Evolutionary conservation across 2,797 vertebrate genomes (phyloP).

Genomic region (Sebastes ruberrimus): DNA sequence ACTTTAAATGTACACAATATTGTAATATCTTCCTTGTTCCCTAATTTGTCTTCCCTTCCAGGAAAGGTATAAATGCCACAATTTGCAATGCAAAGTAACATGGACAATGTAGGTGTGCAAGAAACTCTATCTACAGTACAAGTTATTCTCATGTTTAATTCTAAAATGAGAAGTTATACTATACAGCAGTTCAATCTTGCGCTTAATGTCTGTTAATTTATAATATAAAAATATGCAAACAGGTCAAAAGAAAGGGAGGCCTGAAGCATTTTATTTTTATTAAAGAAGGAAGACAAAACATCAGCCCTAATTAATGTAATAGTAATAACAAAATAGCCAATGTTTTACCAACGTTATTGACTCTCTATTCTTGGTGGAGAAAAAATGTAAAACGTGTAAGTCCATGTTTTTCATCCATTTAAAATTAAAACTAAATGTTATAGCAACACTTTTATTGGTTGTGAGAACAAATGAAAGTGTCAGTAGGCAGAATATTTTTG

Average conservation of each 20-base stretch:
- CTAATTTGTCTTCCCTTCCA: background rate
- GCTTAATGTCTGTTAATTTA: accelerated
- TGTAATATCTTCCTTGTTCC: background rate
- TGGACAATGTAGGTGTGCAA: background rate
- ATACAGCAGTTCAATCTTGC: background rate
- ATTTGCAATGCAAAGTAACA: background rate
- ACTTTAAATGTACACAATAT: background rate
- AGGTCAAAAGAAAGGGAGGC: background rate
- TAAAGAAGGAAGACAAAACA: background rate
- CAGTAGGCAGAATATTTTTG: too few relatives aligned
- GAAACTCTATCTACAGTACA: background rate
- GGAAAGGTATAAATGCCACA: background rate
- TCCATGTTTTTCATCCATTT: background rate
- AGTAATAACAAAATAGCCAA: too few relatives aligned
- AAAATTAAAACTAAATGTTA: background rate
- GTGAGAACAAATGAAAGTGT: too few relatives aligned
- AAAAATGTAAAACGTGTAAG: background rate
- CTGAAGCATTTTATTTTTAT: background rate
- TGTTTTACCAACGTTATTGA: background rate
- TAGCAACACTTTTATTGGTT: background rate
- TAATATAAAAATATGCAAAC: background rate
- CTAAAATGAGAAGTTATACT: background rate
- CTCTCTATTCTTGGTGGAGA: background rate
- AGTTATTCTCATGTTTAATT: background rate
- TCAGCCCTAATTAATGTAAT: background rate